Evolutionary conservation across 1,140 invertebrate species (phyloP).

Genomic region (Tribolium castaneum): DNA sequence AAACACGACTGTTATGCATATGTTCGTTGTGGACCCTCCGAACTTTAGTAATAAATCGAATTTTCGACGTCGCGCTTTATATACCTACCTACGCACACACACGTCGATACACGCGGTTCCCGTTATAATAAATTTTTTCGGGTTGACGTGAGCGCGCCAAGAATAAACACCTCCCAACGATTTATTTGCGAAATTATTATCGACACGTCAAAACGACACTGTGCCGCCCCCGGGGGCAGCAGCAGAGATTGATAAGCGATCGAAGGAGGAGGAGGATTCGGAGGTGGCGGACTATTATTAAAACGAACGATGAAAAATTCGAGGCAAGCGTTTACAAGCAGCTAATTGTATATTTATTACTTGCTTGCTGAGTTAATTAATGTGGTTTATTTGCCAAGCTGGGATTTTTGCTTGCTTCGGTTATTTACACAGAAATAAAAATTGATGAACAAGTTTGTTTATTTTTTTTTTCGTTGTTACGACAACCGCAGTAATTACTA

Average conservation of each 20-base stretch:
- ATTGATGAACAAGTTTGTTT: neutral
- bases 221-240: neutral
- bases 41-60: slow-evolving; percentile 14
- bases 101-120: neutral
- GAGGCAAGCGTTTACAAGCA: neutral
- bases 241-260: neutral
- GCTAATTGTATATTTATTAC: neutral
- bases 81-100: neutral
- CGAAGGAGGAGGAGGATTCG: neutral
- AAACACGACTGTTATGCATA: slow-evolving; percentile 18
- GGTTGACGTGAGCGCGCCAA: slow-evolving; percentile 4
- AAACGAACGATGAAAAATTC: neutral
- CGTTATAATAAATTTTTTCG: slow-evolving; percentile 13
- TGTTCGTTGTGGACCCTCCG: neutral
- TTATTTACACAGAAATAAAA: neutral
- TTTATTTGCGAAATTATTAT: slow-evolving; percentile 34
- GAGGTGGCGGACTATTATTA: neutral
- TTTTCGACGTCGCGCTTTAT: slow-evolving; percentile 18
- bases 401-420: neutral
- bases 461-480: too few species aligned
- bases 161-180: slow-evolving; percentile 13
- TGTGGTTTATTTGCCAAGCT: neutral
- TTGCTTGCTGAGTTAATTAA: neutral
- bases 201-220: slow-evolving; percentile 18
- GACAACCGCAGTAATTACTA: too few species aligned